Percentiles rank a stretch among this genome's conserved stretches.
Evolutionary conservation across 2,113 vertebrate species (phyloP).

Genomic region (Silurus meridionalis): DNA sequence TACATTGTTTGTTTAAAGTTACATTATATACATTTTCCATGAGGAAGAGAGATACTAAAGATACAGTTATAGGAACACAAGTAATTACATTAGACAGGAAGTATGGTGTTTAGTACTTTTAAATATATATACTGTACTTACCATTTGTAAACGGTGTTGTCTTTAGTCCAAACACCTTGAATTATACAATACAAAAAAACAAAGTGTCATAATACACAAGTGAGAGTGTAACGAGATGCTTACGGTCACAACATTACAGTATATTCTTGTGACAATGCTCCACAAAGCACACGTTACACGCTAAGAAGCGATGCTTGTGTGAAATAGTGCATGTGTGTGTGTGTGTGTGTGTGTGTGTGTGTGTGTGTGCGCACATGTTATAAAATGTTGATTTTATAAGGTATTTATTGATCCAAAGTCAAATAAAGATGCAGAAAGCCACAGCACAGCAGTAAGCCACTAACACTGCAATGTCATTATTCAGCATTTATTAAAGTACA

Average conservation of each 20-base stretch:
- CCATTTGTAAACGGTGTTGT: constrained; percentile 65
- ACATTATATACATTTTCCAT: not conserved
- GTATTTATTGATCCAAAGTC: not conserved
- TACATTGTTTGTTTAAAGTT: not conserved
- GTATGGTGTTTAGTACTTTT: not conserved
- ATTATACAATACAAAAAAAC: constrained; percentile 14
- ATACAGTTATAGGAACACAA: too few species aligned
- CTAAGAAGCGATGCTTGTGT: constrained; percentile 1
- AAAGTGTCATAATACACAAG: not conserved
- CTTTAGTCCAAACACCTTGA: constrained; percentile 66
- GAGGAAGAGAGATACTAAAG: not conserved
- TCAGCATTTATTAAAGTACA: not conserved
- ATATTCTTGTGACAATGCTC: not conserved
- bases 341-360: not conserved
- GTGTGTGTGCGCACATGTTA: not conserved
- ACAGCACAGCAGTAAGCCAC: not conserved
- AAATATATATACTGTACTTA: constrained; percentile 50
- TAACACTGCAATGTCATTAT: not conserved
- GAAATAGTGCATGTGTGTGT: not conserved
- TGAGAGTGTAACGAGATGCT: not conserved
- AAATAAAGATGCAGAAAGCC: not conserved
- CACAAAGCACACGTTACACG: constrained; percentile 1
- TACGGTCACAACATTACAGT: not conserved
- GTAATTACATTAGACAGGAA: not conserved
- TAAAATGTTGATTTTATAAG: not conserved